Evolutionary conservation across 2,888 invertebrate genomes (phyloP).

Genomic region (Patella caerulea): DNA sequence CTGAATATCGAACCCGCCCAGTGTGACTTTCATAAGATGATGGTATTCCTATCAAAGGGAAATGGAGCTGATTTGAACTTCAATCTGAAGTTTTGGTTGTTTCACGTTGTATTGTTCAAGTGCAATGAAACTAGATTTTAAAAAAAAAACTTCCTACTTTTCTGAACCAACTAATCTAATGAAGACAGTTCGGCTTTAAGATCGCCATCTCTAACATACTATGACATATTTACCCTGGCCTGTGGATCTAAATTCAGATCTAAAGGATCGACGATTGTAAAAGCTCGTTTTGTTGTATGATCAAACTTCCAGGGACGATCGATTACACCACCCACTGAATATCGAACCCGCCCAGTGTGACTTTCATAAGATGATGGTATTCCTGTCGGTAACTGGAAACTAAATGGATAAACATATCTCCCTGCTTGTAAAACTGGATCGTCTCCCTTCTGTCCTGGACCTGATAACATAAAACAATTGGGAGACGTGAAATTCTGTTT

Average conservation of each 20-base stretch:
- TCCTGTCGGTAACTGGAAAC: slow-evolving; percentile 78
- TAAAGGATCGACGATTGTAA: slow-evolving; percentile 84
- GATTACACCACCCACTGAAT: slow-evolving; percentile 83
- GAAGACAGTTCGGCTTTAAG: no score
- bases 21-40: slow-evolving; percentile 53
- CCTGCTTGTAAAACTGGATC: slow-evolving; percentile 77
- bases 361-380: slow-evolving; percentile 58
- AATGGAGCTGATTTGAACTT: no score
- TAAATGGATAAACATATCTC: slow-evolving; percentile 83
- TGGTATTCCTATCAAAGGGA: slow-evolving; percentile 33
- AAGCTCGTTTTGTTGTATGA: slow-evolving; percentile 84
- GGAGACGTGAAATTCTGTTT: no score
- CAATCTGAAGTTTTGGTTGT: no score
- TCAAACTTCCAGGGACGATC: slow-evolving; percentile 88
- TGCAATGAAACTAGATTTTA: no score
- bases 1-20: slow-evolving; percentile 83
- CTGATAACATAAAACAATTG: background rate
- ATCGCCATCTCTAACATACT: no score
- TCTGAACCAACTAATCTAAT: no score
- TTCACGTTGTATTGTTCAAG: no score
- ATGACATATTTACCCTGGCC: slow-evolving; percentile 40
- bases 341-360: slow-evolving; percentile 79
- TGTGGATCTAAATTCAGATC: slow-evolving; percentile 79
- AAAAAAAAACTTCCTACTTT: no score
- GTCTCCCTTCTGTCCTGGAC: slow-evolving; percentile 20